Percentiles rank a stretch among this genome's conserved stretches.
phyloP scores from a whole-genome alignment of 1,140 invertebrate genomes.

The Panonychus citri region DNA sequence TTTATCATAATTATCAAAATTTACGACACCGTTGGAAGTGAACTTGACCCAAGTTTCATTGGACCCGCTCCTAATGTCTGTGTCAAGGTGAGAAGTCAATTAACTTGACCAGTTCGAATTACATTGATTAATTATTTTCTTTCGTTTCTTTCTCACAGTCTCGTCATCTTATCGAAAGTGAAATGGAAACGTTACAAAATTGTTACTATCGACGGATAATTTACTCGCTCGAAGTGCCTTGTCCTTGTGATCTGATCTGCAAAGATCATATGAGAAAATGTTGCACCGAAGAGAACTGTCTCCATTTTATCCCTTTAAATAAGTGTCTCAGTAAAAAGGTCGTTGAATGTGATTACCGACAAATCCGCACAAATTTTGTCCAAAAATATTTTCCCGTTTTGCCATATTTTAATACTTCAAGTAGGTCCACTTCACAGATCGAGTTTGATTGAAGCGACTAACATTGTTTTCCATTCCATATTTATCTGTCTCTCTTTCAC shows the following conservation, averaged over 20 bases:
- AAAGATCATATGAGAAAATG: constrained; percentile 17
- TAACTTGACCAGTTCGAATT: not conserved
- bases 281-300: constrained; percentile 21
- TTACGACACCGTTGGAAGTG: constrained; percentile 5
- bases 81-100: constrained; percentile 11
- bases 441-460: constrained; percentile 1
- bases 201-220: constrained; percentile 24
- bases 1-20: constrained; percentile 9
- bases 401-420: not conserved
- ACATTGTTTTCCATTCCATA: constrained; percentile 18
- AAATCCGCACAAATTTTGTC: constrained; percentile 23
- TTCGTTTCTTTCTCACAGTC: constrained; percentile 20
- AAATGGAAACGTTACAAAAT: constrained; percentile 21
- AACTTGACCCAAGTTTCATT: too few relatives aligned
- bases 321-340: constrained; percentile 27
- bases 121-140: not conserved
- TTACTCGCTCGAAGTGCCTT: constrained; percentile 21
- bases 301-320: constrained; percentile 26
- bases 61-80: constrained; percentile 13
- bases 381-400: constrained; percentile 23
- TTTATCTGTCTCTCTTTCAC: constrained; percentile 7
- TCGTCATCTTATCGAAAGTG: constrained; percentile 24
- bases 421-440: not conserved
- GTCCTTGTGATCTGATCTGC: constrained; percentile 23
- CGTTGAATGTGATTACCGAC: constrained; percentile 18